Percentiles rank a stretch among this genome's conserved stretches.
These are phyloP conservation scores for Nomia melanderi DNA, from an alignment of 1,140 invertebrate genomes.

Conservation along the genomic window DNA sequence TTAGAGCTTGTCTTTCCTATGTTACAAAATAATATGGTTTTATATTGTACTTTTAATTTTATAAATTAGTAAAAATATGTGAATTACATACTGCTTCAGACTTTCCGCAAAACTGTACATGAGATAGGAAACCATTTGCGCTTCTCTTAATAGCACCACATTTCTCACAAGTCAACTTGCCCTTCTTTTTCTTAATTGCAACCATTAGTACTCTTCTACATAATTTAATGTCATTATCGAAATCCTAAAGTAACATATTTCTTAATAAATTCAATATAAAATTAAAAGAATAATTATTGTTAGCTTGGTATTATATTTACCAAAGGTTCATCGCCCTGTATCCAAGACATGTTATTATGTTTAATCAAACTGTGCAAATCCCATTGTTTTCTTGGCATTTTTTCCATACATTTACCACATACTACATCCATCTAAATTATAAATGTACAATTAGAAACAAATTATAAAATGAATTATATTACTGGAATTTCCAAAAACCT, in stretches of 20 bases:
- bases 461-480: background rate
- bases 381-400: slow-evolving; percentile 74
- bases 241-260: slow-evolving; percentile 72
- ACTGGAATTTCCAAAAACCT: slow-evolving; percentile 27
- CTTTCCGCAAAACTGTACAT: slow-evolving; percentile 84
- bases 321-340: slow-evolving; percentile 71
- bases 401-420: slow-evolving; percentile 70
- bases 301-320: slow-evolving; percentile 62
- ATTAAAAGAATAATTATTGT: slow-evolving; percentile 16
- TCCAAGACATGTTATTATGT: slow-evolving; percentile 81
- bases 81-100: slow-evolving; percentile 78
- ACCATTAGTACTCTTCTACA: slow-evolving; percentile 63
- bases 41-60: background rate
- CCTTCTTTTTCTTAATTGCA: slow-evolving; percentile 72
- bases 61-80: background rate
- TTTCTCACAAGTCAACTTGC: slow-evolving; percentile 81
- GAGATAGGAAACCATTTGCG: slow-evolving; percentile 84
- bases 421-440: slow-evolving; percentile 43
- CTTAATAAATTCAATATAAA: slow-evolving; percentile 33
- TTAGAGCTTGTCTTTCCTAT: slow-evolving; percentile 81
- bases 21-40: slow-evolving; percentile 11
- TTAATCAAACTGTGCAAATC: slow-evolving; percentile 75
- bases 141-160: slow-evolving; percentile 82
- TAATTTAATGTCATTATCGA: slow-evolving; percentile 73
- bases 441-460: background rate